phyloP scores from a whole-genome alignment of 2,888 invertebrate genomes.

The Notocelia uddmanniana region DNA sequence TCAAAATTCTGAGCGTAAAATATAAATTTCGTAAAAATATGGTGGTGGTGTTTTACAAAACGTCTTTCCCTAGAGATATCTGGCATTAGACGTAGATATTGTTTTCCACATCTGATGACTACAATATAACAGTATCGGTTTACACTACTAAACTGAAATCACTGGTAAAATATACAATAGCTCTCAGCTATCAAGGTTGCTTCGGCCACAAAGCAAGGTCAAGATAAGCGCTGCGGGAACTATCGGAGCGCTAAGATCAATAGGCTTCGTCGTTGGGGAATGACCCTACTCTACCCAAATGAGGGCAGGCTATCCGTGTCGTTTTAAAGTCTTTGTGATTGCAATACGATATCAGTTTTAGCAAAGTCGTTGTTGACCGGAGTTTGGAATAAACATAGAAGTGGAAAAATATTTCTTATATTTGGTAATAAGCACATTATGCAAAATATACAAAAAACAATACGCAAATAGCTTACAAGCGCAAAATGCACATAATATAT shows the following conservation, averaged over 20 bases:
- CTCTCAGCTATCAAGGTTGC: conserved; percentile 21
- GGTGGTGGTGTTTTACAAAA: too few relatives aligned
- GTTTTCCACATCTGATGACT: not conserved
- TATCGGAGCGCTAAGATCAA: conserved; percentile 33
- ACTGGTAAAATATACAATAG: conserved; percentile 1
- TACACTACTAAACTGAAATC: not conserved
- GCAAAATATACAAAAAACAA: too few relatives aligned
- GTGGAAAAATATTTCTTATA: too few relatives aligned
- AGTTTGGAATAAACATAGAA: too few relatives aligned
- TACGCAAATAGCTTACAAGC: too few relatives aligned
- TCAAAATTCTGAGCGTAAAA: too few relatives aligned
- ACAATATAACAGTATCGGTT: not conserved
- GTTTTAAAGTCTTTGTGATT: not conserved
- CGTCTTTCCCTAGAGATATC: too few relatives aligned
- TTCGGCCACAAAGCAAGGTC: conserved; percentile 35
- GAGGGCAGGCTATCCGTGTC: not conserved
- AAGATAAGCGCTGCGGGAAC: conserved; percentile 32
- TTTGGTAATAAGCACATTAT: too few relatives aligned
- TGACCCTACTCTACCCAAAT: conserved; percentile 3
- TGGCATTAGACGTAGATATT: not conserved
- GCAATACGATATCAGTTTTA: not conserved
- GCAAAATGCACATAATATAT: too few relatives aligned
- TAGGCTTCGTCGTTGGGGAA: conserved; percentile 36
- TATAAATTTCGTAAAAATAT: too few relatives aligned
- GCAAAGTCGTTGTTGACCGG: too few relatives aligned